These are phyloP conservation scores for Macrostomum lignano DNA, from an alignment of 1,140 invertebrate genomes.

Conservation along the genomic window DNA sequence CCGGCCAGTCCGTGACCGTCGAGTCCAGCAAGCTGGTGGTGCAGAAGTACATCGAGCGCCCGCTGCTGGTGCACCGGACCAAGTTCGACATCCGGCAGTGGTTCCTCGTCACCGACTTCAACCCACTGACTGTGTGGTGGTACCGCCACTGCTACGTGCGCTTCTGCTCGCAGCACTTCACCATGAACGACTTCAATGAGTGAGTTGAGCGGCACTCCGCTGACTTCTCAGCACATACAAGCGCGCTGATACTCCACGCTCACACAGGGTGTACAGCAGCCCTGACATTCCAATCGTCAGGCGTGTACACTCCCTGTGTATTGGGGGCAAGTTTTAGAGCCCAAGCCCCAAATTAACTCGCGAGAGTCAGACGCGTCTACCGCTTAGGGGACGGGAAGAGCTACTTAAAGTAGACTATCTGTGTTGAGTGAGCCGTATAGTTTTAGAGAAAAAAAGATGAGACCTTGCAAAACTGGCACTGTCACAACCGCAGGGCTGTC, in stretches of 20 bases:
- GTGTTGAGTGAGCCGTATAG: too few relatives aligned
- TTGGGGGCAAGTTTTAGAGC: too few relatives aligned
- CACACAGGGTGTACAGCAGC: too few relatives aligned
- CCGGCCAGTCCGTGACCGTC: background rate
- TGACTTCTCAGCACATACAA: too few relatives aligned
- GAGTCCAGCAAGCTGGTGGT: conserved; percentile 40
- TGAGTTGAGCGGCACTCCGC: conserved; percentile 15
- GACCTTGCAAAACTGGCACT: too few relatives aligned
- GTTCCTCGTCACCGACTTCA: conserved; percentile 58
- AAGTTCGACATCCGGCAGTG: conserved; percentile 54
- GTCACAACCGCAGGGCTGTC: conserved; percentile 33
- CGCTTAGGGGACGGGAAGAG: too few relatives aligned
- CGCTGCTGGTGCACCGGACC: conserved; percentile 50
- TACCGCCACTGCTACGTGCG: conserved; percentile 56
- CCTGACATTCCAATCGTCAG: too few relatives aligned
- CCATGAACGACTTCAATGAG: conserved; percentile 55
- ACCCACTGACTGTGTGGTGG: conserved; percentile 72
- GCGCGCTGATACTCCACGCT: too few relatives aligned
- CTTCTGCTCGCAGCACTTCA: conserved; percentile 68
- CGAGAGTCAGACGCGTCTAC: too few relatives aligned
- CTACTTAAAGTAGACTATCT: conserved; percentile 1
- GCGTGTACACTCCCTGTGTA: too few relatives aligned
- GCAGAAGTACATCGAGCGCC: conserved; percentile 59
- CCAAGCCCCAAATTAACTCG: too few relatives aligned
- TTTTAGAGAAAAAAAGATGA: too few relatives aligned